Conservation (phyloP, 2,888 invertebrate species). For the Sphaerophoria taeniata region DNA sequence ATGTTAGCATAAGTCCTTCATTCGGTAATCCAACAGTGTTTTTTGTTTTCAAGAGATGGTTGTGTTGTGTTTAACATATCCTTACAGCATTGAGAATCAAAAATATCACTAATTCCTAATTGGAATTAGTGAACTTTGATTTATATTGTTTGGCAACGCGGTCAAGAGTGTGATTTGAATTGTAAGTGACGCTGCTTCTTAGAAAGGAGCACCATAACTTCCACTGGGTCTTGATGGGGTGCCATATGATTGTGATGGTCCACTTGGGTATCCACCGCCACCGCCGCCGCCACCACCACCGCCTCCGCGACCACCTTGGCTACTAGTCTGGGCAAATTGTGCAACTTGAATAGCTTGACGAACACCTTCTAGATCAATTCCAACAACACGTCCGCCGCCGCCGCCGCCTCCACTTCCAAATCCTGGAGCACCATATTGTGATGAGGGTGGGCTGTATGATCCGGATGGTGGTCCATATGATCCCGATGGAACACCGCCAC, state of each 20-base stretch:
- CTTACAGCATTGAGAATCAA: slow-evolving; percentile 51
- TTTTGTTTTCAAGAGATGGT: slow-evolving; percentile 30
- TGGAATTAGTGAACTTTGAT: slow-evolving; percentile 38
- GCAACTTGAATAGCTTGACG: slow-evolving; percentile 95
- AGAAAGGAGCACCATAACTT: slow-evolving; percentile 86
- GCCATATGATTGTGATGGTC: slow-evolving; percentile 85
- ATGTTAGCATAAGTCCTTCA: slow-evolving; percentile 49
- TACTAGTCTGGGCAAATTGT: slow-evolving; percentile 89
- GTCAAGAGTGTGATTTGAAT: slow-evolving; percentile 50
- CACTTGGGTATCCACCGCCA: slow-evolving; percentile 83
- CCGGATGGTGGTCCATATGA: slow-evolving; percentile 85
- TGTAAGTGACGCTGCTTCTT: too few relatives aligned
- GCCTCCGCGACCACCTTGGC: too few relatives aligned
- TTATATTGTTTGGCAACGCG: slow-evolving; percentile 61
- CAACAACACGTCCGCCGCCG: slow-evolving; percentile 86
- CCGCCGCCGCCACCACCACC: slow-evolving; percentile 82
- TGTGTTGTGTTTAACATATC: slow-evolving; percentile 55
- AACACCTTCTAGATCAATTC: slow-evolving; percentile 92
- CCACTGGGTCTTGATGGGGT: slow-evolving; percentile 86
- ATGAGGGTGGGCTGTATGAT: slow-evolving; percentile 88
- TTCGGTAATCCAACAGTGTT: slow-evolving; percentile 61
- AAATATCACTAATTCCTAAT: slow-evolving; percentile 17
- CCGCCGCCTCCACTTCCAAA: too few relatives aligned
- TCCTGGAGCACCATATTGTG: slow-evolving; percentile 87
- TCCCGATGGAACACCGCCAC: slow-evolving; percentile 84